Evolutionary conservation across 2,113 vertebrate species (phyloP).

Genomic region (Malurus cyaneus): DNA sequence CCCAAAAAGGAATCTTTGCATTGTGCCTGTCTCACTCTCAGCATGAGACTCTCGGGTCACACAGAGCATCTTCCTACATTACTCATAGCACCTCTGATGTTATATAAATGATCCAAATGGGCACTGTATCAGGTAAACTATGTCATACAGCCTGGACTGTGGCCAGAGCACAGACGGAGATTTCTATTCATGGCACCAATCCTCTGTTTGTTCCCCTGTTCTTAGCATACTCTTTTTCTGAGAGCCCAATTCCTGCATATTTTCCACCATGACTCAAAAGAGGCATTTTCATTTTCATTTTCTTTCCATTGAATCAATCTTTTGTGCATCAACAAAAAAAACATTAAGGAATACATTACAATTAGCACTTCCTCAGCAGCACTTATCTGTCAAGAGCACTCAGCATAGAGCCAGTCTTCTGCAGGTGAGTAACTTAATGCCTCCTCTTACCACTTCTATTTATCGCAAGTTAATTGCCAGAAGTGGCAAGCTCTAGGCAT

Average conservation of each 20-base stretch:
- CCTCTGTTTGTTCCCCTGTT: background rate
- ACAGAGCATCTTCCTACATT: background rate
- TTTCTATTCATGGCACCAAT: slow-evolving; percentile 4
- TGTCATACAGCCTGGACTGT: background rate
- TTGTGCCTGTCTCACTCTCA: background rate
- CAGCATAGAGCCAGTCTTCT: background rate
- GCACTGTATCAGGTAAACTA: background rate
- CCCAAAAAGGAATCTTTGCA: background rate
- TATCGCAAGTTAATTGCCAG: slow-evolving; percentile 35
- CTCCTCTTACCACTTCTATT: slow-evolving; percentile 24
- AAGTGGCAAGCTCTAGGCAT: background rate
- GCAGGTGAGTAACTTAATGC: slow-evolving; percentile 47
- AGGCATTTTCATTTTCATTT: slow-evolving; percentile 19
- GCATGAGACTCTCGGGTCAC: background rate
- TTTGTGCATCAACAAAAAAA: slow-evolving; percentile 6
- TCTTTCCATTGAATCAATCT: background rate
- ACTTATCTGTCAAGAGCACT: slow-evolving; percentile 37
- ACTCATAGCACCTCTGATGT: background rate
- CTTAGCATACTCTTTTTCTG: background rate
- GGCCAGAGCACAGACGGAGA: slow-evolving; percentile 20
- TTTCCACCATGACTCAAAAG: background rate
- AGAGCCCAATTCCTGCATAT: background rate
- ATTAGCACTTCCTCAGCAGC: slow-evolving; percentile 27
- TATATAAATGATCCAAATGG: slow-evolving; percentile 13
- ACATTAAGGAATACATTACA: background rate